Conservation (phyloP, 2,113 vertebrate genomes). For the Alosa alosa region DNA sequence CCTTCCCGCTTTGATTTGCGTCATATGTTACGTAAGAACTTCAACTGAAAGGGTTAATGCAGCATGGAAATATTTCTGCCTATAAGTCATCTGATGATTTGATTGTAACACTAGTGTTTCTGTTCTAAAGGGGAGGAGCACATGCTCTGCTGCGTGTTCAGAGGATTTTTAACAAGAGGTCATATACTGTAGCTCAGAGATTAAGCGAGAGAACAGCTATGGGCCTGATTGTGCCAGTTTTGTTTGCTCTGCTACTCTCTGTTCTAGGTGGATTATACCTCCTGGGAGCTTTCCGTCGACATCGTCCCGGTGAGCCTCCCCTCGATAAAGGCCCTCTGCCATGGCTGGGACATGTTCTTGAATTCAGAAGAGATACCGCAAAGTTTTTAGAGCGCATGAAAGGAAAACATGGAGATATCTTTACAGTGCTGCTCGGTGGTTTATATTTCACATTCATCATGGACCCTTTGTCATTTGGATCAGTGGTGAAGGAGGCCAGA, state of each 20-base stretch:
- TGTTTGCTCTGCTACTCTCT: background rate
- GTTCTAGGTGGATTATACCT: background rate
- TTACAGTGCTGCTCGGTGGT: conserved; percentile 82
- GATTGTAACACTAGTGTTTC: no score
- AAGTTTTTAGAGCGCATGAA: conserved; percentile 81
- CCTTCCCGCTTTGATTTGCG: no score
- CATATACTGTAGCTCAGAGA: background rate
- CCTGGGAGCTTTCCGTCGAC: background rate
- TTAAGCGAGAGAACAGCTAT: background rate
- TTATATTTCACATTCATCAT: conserved; percentile 84
- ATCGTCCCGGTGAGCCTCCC: conserved; percentile 74
- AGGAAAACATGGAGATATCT: conserved; percentile 82
- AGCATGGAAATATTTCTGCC: no score
- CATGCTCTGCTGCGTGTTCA: no score
- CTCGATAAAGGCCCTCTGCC: conserved; percentile 84
- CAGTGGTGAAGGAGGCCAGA: conserved; percentile 72
- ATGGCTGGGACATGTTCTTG: conserved; percentile 83
- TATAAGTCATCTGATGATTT: no score
- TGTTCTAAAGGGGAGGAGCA: no score
- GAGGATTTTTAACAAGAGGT: no score
- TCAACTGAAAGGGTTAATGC: no score
- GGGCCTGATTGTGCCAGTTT: background rate
- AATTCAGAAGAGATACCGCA: conserved; percentile 76
- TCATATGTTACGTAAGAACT: no score
- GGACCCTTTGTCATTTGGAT: conserved; percentile 80